Conservation (phyloP, 1,140 invertebrate species). For the Dinothrombium tinctorium region DNA sequence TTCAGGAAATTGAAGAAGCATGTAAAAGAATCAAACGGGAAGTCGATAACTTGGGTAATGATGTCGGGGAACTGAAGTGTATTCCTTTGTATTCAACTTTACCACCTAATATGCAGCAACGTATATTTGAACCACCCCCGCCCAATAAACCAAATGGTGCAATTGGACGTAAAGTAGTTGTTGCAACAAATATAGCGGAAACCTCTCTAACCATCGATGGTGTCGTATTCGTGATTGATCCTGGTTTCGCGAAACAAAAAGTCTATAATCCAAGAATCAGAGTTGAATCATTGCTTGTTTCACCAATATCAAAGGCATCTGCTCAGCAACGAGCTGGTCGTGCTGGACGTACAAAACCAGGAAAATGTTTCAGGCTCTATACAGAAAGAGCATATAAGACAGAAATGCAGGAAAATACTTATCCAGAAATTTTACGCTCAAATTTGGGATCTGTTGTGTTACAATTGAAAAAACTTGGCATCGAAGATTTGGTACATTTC, state of each 20-base stretch:
- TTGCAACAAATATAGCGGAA: slow-evolving; percentile 98
- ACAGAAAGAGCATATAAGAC: slow-evolving; percentile 96
- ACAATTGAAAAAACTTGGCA: slow-evolving; percentile 94
- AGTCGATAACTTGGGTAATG: slow-evolving; percentile 83
- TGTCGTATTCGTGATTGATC: slow-evolving; percentile 99
- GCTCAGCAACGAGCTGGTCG: slow-evolving; percentile 92
- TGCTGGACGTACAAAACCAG: slow-evolving; percentile 83
- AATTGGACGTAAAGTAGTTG: slow-evolving; percentile 80
- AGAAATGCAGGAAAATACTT: slow-evolving; percentile 99
- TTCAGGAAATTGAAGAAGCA: slow-evolving; percentile 92
- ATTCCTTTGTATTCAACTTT: slow-evolving; percentile 96
- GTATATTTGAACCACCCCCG: slow-evolving; percentile 88
- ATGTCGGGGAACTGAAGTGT: slow-evolving; percentile 90
- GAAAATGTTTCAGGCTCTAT: slow-evolving; percentile 94
- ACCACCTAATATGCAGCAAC: slow-evolving; percentile 86
- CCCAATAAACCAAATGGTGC: slow-evolving; percentile 77
- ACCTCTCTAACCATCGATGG: slow-evolving; percentile 98
- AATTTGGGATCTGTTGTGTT: slow-evolving; percentile 92
- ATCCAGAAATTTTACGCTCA: slow-evolving; percentile 90
- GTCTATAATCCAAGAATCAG: slow-evolving; percentile 90
- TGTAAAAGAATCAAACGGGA: slow-evolving; percentile 93
- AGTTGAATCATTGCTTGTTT: slow-evolving; percentile 89
- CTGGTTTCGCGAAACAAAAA: slow-evolving; percentile 99
- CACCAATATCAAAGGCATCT: slow-evolving; percentile 97
- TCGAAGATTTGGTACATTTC: slow-evolving; percentile 97